Base-by-base conservation (phyloP, 2,113 vertebrate genomes). In the Istiophorus platypterus region DNA sequence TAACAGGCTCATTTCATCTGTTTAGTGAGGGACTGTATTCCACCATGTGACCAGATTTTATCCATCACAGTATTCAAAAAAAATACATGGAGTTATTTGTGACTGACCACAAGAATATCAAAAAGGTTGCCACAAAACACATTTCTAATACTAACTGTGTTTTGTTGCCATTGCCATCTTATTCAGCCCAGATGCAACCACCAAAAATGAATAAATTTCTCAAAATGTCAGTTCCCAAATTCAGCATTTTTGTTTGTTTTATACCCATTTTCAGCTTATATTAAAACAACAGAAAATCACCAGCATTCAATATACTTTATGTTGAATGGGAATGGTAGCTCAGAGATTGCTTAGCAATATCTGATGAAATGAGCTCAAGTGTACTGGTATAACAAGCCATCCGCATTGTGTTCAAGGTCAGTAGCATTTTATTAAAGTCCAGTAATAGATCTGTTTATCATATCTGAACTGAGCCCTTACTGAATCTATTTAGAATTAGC, bases 171-270 rank as follows among this genome's bases (percentile, higher is more conserved):
- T 51, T 65, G 27, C 51, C n/a, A 15, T 83, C 61, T 41, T 41
- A 71, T 79, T 79, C 61, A 17, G 1, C 47, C 59, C 80, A 74
- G 74, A 68, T 70, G 70, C 57, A 45, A 22, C 24, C 31, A 29
- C 73, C 31, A 18, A 62, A 29, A 76, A 72, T 42, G 7, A 51
- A n/a, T n/a, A n/a, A n/a, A n/a, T n/a, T n/a, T 39, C 37, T 39
- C 37, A 39, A 39, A 39, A 3, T 39, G 63, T 45, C n/a, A 39
- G 22, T 54, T 54, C 8, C 14, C 13, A 45, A 45, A 14, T 14
- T 45, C 5, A 45, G 31, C 59, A 13, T 62, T 62, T 68, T 11
- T 22, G n/a, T 22, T 27, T 24, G 41, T 56, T 61, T 41, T 29
- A 0, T 31, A 15, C 54, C 31, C 31, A 34, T 31, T 15, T 6